Evolutionary conservation across 2,113 vertebrate species (phyloP).

Genomic region (Vireo altiloquus): DNA sequence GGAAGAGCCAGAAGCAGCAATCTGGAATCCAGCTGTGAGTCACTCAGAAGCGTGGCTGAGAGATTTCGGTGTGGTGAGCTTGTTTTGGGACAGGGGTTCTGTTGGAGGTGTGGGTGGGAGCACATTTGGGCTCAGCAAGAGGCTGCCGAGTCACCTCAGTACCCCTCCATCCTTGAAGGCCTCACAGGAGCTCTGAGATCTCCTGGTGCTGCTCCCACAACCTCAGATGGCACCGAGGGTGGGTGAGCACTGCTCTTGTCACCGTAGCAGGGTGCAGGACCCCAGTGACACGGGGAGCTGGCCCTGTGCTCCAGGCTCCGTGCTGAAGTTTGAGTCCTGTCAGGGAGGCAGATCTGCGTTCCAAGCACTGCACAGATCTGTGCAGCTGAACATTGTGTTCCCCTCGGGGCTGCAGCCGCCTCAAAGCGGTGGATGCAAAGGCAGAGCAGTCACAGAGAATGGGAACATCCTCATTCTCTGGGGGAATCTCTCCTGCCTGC

Average conservation of each 20-base stretch:
- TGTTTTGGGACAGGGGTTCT: neutral
- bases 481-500: neutral
- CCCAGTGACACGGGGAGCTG: fast-evolving
- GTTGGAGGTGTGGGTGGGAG: neutral
- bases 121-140: neutral
- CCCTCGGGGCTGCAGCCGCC: neutral
- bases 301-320: fast-evolving
- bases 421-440: neutral
- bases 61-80: fast-evolving
- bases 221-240: fast-evolving
- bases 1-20: neutral
- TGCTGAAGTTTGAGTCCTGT: neutral
- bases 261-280: neutral
- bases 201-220: neutral
- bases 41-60: neutral
- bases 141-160: neutral
- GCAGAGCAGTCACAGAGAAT: neutral
- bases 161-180: neutral
- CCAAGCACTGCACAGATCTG: neutral
- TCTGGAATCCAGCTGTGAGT: neutral
- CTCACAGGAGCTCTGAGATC: neutral
- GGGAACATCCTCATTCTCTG: neutral
- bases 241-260: fast-evolving
- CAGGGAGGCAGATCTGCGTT: neutral
- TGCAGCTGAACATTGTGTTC: neutral